Evolutionary conservation across 2,797 vertebrate species (phyloP).

Genomic region (Galaxias olidus): DNA sequence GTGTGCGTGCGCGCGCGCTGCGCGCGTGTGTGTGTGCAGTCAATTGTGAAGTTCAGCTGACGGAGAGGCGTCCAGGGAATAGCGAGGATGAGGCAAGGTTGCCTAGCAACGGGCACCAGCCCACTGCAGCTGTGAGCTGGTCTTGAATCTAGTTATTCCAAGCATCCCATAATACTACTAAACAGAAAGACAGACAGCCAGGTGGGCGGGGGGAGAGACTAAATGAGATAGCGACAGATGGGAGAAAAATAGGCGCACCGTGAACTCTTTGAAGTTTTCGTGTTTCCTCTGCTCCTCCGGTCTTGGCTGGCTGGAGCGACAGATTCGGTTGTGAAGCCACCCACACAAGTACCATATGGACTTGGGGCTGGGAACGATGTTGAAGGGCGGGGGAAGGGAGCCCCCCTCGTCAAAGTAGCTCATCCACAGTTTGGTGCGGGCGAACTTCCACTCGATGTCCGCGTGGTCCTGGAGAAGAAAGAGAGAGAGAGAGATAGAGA

Average conservation of each 20-base stretch:
- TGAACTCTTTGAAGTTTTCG: conserved; percentile 90
- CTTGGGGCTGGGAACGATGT: conserved; percentile 93
- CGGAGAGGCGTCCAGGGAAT: conserved; percentile 32
- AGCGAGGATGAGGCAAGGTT: conserved; percentile 34
- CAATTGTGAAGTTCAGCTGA: neutral
- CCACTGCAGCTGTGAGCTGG: conserved; percentile 33
- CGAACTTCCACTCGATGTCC: conserved; percentile 97
- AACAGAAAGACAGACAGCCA: too few relatives aligned
- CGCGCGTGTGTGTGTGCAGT: neutral
- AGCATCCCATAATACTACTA: too few relatives aligned
- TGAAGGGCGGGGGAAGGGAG: conserved; percentile 92
- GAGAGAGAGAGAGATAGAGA: neutral
- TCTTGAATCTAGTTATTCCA: neutral
- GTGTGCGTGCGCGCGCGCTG: neutral
- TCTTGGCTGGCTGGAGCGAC: conserved; percentile 66
- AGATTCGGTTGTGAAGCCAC: conserved; percentile 89
- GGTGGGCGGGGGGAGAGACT: too few relatives aligned
- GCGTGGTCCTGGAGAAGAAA: conserved; percentile 91
- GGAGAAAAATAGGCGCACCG: conserved; percentile 70
- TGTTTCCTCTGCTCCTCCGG: conserved; percentile 81
- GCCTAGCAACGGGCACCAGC: conserved; percentile 41
- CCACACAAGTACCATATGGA: conserved; percentile 91
- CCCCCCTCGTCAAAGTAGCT: conserved; percentile 96
- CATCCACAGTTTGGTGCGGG: conserved; percentile 97
- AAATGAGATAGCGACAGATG: too few relatives aligned